Base-by-base conservation (phyloP, 2,888 invertebrate species). In the Cephus pygmeus region DNA sequence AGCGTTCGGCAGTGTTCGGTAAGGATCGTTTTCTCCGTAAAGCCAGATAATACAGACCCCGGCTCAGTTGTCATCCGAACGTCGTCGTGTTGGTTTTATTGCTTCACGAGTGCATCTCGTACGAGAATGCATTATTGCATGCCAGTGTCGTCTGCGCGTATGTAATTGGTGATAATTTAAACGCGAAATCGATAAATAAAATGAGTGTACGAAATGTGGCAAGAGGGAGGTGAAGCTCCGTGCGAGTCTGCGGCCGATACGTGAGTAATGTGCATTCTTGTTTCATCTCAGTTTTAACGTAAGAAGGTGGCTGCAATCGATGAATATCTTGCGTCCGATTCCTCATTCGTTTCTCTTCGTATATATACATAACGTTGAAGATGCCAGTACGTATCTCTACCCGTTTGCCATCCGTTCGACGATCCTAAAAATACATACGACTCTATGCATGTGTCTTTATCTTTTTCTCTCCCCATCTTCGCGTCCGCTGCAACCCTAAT, bases 201-300 rank as follows among this genome's bases (percentile, higher is more conserved):
- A 86, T 86, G 85, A 85, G 81, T 85, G 82, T 85, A 79, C 83
- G 87, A 86, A 88, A 90, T 91, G 91, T 88, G 90, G 88, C 88
- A 88, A 84, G 89, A 88, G 84, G 88, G 86, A 85, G 89, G 88
- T 86, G 90, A 90, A 88, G 85, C 87, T 85, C 87, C 86, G 77
- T 90, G 85, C 84, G 89, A 88, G 83, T 85, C 85, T 85, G 84
- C 83, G 81, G 81, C 83, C 79, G 87, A 88, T 83, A 83, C 84
- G 90, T 90, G 83, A 90, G 90, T 90, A 69, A 78, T 30, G 31
- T 34, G 69, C 75, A 33, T 56, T 56, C 23, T 56, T 56, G 56
- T 56, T 56, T 56, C 23, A 56, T 23, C 56, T 23, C 56, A 23
- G 23, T 23, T 56, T 56, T 56, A 23, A 56, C 9, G 56, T 23